Conservation (phyloP, 2,797 vertebrate species). For the Spea hammondii region DNA sequence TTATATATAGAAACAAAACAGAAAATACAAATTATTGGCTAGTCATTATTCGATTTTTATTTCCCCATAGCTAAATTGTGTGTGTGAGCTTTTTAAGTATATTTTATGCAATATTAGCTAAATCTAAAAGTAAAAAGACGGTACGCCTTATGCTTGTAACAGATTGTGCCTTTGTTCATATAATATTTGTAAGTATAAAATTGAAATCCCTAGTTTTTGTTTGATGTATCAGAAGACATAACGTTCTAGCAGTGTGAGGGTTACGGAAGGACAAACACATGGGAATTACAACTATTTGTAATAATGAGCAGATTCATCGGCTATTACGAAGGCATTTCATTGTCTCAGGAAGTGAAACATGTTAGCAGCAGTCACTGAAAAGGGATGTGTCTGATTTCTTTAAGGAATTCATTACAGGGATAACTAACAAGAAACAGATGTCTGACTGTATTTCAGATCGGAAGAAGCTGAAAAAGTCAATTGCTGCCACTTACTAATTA, state of each 20-base stretch:
- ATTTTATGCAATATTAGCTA: no score
- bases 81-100: no score
- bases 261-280: constrained; percentile 38
- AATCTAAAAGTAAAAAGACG: no score
- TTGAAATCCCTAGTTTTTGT: no score
- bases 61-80: no score
- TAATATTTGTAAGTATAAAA: no score
- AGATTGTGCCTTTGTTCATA: no score
- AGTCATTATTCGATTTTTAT: no score
- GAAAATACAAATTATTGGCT: no score
- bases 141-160: no score
- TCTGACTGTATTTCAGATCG: constrained; percentile 18
- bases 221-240: not conserved
- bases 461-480: constrained; percentile 18
- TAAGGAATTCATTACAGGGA: constrained; percentile 28
- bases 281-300: not conserved
- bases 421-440: constrained; percentile 40
- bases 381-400: constrained; percentile 27
- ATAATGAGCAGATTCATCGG: constrained; percentile 16
- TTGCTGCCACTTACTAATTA: constrained; percentile 34
- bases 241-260: constrained; percentile 6
- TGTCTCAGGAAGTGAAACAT: constrained; percentile 29
- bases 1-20: no score
- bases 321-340: constrained; percentile 16
- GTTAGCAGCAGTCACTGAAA: constrained; percentile 17